Conservation (phyloP, 2,113 vertebrate species). For the Periophthalmus modestus region DNA sequence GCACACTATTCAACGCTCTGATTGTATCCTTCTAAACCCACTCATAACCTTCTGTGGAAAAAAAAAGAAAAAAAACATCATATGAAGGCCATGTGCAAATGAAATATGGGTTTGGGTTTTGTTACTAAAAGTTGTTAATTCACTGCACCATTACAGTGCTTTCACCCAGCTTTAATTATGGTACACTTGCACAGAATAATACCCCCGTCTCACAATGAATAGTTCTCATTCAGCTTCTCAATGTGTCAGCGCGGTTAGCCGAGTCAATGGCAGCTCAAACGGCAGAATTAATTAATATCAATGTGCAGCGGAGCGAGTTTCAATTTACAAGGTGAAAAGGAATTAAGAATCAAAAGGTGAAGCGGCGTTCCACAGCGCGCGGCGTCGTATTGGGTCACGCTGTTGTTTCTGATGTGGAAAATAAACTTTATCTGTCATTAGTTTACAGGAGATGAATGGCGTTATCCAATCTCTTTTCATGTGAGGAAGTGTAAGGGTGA, state of each 20-base stretch:
- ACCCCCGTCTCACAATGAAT: conserved; percentile 11
- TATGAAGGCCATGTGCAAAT: conserved; percentile 21
- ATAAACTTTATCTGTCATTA: background rate
- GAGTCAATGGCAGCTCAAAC: conserved; percentile 19
- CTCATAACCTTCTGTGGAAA: conserved; percentile 18
- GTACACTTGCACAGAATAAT: conserved; percentile 24
- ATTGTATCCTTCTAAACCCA: conserved; percentile 15
- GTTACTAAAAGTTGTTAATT: conserved; percentile 39
- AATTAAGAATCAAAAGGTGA: conserved; percentile 16
- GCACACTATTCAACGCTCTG: conserved; percentile 1
- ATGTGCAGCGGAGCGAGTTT: conserved; percentile 2
- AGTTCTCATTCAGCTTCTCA: conserved; percentile 20
- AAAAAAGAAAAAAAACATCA: background rate
- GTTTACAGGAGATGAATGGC: too few relatives aligned
- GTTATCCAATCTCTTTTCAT: too few relatives aligned
- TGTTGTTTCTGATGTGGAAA: background rate
- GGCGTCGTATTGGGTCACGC: too few relatives aligned
- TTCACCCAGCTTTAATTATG: conserved; percentile 28
- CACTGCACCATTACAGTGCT: conserved; percentile 20
- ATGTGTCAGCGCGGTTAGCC: conserved; percentile 5
- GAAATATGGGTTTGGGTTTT: conserved; percentile 16
- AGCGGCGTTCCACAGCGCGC: background rate
- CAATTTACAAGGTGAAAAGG: conserved; percentile 15
- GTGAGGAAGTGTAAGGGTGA: too few relatives aligned
- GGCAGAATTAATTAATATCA: conserved; percentile 21